Base-by-base conservation (phyloP, 1,140 invertebrate genomes). In the Asbolus verrucosus region DNA sequence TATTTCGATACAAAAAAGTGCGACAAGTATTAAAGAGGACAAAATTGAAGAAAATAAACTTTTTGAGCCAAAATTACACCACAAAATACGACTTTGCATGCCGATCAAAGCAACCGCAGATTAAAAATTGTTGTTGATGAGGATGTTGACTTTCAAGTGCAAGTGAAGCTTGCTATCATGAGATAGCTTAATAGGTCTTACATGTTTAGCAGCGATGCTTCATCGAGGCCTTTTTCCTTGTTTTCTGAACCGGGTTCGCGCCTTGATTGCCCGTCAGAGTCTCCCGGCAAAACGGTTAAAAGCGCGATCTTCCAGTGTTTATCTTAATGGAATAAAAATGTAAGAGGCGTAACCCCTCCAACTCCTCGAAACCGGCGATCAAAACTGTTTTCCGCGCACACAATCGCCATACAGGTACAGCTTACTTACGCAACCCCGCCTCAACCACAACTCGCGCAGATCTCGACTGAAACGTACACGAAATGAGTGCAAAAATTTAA, bases 341-440 rank as follows among this genome's bases (percentile, higher is more conserved):
- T n/a, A 36, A 36, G 0, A 30, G 21, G 19, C 18, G 46, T 43
- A n/a, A 11, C 46, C 21, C 46, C 46, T 19, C 46, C 46, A 30
- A 2, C 2, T 16, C 18, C 11, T 2, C 33, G 3, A 54, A 19
- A 16, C 39, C 39, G 5, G 3, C 5, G 39, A 66, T 71, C 65
- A 62, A 71, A 62, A 71, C 70, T 68, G 24, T 50, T 71, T 71
- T 71, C 70, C 70, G 36, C 70, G 41, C 13, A 21, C 60, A 46
- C 43, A 65, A 70, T 70, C 59, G 62, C 69, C 69, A 70, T 70
- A 70, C 69, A 70, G 46, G 61, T 66, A 66, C 59, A 59, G 6
- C 33, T 36, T 70, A 65, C 62, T 36, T 73, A 65, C 62, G 62
- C 62, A 66, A 73, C 71, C 54, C 59, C 54, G 50, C 65, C 69